Percentiles rank a stretch among this genome's conserved stretches.
Evolutionary conservation across 2,113 vertebrate genomes (phyloP).

Genomic region (Pseudolaguvia tuberculata): DNA sequence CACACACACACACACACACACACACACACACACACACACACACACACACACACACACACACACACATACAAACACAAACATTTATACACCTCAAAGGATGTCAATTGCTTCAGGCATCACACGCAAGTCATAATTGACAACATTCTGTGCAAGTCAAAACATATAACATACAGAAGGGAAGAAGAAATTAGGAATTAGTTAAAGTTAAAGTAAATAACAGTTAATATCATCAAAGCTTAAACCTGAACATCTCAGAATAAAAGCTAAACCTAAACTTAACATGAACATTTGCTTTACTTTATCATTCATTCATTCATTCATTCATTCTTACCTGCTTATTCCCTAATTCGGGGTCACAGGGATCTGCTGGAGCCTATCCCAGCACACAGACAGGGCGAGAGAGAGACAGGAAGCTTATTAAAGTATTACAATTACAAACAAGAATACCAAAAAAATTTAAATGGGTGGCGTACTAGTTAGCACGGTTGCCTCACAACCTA

Average conservation of each 20-base stretch:
- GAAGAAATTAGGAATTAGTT: background rate
- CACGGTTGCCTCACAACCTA: no score
- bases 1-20: slow-evolving; percentile 18
- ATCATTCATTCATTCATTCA: no score
- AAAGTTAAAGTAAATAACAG: background rate
- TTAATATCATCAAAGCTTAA: background rate
- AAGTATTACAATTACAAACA: no score
- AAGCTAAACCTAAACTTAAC: background rate
- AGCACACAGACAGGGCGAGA: no score
- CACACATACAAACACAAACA: background rate
- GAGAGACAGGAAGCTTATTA: no score
- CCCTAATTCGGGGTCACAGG: no score
- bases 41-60: no score
- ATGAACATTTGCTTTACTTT: background rate
- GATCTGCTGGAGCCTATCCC: no score
- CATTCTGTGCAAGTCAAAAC: slow-evolving; percentile 18
- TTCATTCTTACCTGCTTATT: no score
- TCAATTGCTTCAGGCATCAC: slow-evolving; percentile 7
- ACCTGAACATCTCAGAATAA: background rate
- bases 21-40: no score
- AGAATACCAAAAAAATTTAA: no score
- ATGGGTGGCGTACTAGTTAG: no score
- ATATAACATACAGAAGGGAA: background rate
- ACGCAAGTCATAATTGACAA: background rate
- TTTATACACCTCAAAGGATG: background rate